Evolutionary conservation across 2,797 vertebrate genomes (phyloP), one percentile per base, ranked within the genome.

Genomic region (Chelonia mydas): DNA sequence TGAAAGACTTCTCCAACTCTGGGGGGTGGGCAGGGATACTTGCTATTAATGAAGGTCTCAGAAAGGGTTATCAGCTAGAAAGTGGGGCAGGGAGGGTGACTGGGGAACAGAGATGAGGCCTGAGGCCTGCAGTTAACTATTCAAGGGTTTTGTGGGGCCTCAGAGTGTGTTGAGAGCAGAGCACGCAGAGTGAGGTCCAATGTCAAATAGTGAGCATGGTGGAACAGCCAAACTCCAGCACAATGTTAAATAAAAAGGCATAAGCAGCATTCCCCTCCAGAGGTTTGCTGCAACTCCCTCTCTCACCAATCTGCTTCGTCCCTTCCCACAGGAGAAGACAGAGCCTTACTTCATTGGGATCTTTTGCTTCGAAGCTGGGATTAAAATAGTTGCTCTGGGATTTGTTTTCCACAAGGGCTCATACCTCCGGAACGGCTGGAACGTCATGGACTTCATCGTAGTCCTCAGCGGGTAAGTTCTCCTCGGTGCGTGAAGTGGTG

Each of bases 341-440:
- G 99, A 99, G 98, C 99, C 99, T 5, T 99, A 99, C 98, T 99
- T 99, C 98, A 99, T 99, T 11, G 99, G 99, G 91, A 99, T 99
- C 98, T 99, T 99, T 98, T 99, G 99, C 97, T 99, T 99, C 1
- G 99, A 99, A 98, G 99, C 99, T 51, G 99, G 99, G 87, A 99
- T 99, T 98, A 99, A 99, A 98, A 98, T 99, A 2, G 99, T 99
- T 83, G 99, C 99, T 55, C 97, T 99, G 96, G 99, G 99, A 45
- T 99, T 99, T 5, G 99, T 99, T 76, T 99, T 99, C 98, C 99
- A 99, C 97, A 99, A 99, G 98, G 99, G 99, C 68, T 99, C 99
- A 0, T 99, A 99, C 97, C 99, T 99, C 94, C 99, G 99, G 93
- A 99, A 99, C 0, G 99, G 99, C 92, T 99, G 99, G 99, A 99